phyloP scores from a whole-genome alignment of 2,888 invertebrate genomes.

The Drosophila atroscutellata region DNA sequence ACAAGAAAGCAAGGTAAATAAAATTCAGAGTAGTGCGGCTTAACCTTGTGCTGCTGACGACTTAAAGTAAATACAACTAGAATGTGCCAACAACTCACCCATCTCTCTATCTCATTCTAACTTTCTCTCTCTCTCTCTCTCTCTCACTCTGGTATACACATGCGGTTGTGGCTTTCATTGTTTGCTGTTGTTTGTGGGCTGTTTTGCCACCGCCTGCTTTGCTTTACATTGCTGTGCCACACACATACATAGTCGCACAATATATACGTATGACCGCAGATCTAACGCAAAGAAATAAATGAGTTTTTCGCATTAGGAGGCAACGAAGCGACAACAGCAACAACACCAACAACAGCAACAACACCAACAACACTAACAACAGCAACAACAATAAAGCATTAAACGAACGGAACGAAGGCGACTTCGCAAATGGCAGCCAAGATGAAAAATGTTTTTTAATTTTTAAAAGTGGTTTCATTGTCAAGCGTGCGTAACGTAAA shows the following conservation, averaged over 20 bases:
- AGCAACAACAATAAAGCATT: constrained; percentile 53
- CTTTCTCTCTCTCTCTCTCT: background rate
- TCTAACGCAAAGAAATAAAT: constrained; percentile 77
- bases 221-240: constrained; percentile 10
- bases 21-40: constrained; percentile 55
- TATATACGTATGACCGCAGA: constrained; percentile 69
- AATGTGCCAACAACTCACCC: constrained; percentile 10
- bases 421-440: constrained; percentile 71
- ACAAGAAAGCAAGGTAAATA: constrained; percentile 60
- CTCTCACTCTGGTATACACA: constrained; percentile 13
- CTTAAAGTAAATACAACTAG: constrained; percentile 59
- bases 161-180: constrained; percentile 51
- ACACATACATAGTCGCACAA: constrained; percentile 10
- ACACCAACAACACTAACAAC: constrained; percentile 2
- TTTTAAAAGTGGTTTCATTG: constrained; percentile 84
- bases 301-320: constrained; percentile 79
- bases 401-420: constrained; percentile 57
- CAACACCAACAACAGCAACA: constrained; percentile 43
- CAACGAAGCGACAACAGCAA: constrained; percentile 73
- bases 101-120: constrained; percentile 6
- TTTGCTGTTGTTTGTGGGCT: constrained; percentile 50
- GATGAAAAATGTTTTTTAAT: constrained; percentile 84
- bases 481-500: constrained; percentile 82
- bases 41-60: constrained; percentile 67
- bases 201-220: constrained; percentile 2